Conservation (phyloP, 2,888 invertebrate genomes). For the Cheilosia scutellata region DNA sequence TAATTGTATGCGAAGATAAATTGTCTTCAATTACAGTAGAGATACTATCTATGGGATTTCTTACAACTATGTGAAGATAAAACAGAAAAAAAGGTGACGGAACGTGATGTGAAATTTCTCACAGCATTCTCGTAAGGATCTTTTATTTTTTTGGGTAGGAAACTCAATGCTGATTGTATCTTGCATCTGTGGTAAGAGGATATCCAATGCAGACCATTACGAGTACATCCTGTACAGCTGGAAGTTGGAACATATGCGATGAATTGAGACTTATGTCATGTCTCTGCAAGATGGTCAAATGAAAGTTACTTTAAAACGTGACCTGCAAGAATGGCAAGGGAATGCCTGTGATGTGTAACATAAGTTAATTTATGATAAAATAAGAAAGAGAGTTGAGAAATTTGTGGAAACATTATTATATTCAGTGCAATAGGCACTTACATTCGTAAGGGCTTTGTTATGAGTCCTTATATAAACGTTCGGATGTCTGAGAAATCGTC, state of each 20-base stretch:
- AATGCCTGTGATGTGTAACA: conserved; percentile 30
- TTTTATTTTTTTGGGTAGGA: conserved; percentile 8
- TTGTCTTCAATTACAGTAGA: conserved; percentile 66
- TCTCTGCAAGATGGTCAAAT: conserved; percentile 34
- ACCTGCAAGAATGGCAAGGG: conserved; percentile 34
- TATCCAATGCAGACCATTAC: conserved; percentile 45
- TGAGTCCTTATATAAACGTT: no score
- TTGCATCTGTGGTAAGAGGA: conserved; percentile 57
- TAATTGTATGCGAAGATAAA: conserved; percentile 63
- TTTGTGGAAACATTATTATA: no score
- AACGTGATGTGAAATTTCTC: conserved; percentile 64
- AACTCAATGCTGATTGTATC: conserved; percentile 56
- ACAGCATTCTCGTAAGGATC: conserved; percentile 12
- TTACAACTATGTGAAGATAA: conserved; percentile 13
- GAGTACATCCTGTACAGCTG: conserved; percentile 1
- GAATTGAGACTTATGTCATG: conserved; percentile 61
- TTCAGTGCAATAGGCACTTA: no score
- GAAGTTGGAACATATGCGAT: conserved; percentile 38
- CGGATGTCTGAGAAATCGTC: no score
- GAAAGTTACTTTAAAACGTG: conserved; percentile 67
- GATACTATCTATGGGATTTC: conserved; percentile 36
- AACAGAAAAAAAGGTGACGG: conserved; percentile 48
- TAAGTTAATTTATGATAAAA: conserved; percentile 25
- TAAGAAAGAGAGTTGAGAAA: neutral
- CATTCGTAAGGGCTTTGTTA: no score